These are phyloP conservation scores for Drosophila persimilis DNA, from an alignment of 1,140 invertebrate species.

Conservation along the genomic window DNA sequence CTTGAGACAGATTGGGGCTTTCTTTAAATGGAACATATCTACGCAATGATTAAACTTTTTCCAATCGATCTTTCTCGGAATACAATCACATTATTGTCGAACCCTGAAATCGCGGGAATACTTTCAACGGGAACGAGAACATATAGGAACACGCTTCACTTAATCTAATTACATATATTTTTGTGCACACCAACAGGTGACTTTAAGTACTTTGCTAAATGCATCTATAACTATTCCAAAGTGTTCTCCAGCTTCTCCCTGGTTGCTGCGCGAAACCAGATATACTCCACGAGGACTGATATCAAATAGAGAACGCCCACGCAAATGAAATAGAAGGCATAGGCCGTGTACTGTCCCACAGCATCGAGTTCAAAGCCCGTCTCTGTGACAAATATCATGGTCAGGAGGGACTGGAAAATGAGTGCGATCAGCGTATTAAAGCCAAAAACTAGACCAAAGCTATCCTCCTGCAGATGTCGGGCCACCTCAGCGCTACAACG, in stretches of 20 bases:
- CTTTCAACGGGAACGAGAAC: slow-evolving; percentile 1
- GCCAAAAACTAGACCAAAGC: slow-evolving; percentile 95
- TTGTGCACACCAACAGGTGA: slow-evolving; percentile 2
- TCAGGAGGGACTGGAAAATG: slow-evolving; percentile 90
- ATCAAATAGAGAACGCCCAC: slow-evolving; percentile 66
- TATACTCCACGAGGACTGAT: slow-evolving; percentile 67
- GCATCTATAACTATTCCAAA: slow-evolving; percentile 38
- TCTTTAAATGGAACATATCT: slow-evolving; percentile 32
- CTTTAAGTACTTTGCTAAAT: slow-evolving; percentile 35
- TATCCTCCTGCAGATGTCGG: slow-evolving; percentile 89
- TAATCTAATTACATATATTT: slow-evolving; percentile 2
- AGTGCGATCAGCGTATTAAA: slow-evolving; percentile 93
- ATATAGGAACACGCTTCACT: slow-evolving; percentile 29
- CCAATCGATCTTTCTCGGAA: slow-evolving; percentile 18
- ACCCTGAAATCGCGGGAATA: slow-evolving; percentile 9
- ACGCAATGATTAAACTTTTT: slow-evolving; percentile 14
- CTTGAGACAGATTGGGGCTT: slow-evolving; percentile 31
- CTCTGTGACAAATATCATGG: slow-evolving; percentile 86
- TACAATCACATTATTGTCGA: slow-evolving; percentile 14
- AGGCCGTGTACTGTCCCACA: slow-evolving; percentile 83
- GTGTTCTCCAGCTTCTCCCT: slow-evolving; percentile 43
- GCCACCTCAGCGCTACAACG: slow-evolving; percentile 92
- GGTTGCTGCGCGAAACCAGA: slow-evolving; percentile 26
- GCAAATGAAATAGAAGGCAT: slow-evolving; percentile 81
- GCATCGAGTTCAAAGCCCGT: slow-evolving; percentile 81